These are phyloP conservation scores for Tolypeutes matacus DNA, from an alignment of 2,797 vertebrate species.

Conservation along the genomic window DNA sequence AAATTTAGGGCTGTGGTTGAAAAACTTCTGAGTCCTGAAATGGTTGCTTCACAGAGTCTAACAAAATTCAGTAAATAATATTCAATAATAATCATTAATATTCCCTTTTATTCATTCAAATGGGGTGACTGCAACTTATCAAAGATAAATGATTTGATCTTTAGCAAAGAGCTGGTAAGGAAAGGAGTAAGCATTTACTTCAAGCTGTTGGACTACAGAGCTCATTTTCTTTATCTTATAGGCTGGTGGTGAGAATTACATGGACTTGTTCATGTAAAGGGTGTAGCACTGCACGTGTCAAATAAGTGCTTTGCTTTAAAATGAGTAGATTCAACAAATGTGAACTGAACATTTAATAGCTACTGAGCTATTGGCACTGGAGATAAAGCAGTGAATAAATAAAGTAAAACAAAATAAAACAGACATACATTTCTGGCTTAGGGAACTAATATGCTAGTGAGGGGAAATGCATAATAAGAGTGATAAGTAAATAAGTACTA, in stretches of 20 bases:
- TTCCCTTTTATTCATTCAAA: background rate
- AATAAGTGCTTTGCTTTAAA: conserved; percentile 11
- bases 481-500: background rate
- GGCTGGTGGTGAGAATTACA: background rate
- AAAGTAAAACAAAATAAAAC: background rate
- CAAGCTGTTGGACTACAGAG: background rate
- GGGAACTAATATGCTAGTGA: background rate
- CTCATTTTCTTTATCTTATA: background rate
- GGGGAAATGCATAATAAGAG: background rate
- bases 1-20: conserved; percentile 11
- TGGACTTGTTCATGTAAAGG: background rate
- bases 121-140: background rate
- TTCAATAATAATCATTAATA: background rate
- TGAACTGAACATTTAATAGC: background rate
- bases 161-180: background rate
- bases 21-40: background rate
- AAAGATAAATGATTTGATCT: background rate
- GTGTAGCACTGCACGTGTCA: background rate
- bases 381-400: background rate
- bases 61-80: conserved; percentile 26
- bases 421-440: background rate
- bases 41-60: background rate
- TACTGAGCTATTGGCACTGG: background rate
- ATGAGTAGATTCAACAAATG: background rate
- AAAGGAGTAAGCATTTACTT: background rate